Base-by-base conservation (phyloP, 2,113 vertebrate species). In the Engraulis encrasicolus region DNA sequence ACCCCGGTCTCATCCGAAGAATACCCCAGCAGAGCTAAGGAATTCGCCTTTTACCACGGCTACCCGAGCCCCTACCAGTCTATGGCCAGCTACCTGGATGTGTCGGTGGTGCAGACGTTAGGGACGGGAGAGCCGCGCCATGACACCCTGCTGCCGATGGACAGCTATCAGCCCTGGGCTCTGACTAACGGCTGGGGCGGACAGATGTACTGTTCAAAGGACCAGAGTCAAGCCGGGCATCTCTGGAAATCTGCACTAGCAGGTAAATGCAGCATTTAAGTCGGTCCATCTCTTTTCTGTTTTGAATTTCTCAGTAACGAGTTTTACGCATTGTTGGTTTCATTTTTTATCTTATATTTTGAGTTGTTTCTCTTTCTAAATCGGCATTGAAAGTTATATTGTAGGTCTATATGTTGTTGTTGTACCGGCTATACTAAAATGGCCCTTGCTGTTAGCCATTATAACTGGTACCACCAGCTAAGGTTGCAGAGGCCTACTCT, bases 141-240 rank as follows among this genome's bases (percentile, higher is more conserved):
- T 20, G 98, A 99, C 18, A 89, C 96, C 12, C 92, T 98, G 83
- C 91, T 98, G 45, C 97, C 97, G 4, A 94, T 98, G 95, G 97
- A 98, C 86, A 93, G 95, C 89, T 98, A 97, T 87, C 97, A 98
- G 90, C 96, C 98, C 18, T 99, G 98, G 98, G 93, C 96, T 85
- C 93, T 98, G 82, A 91, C 95, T 12, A 93, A 96, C 19, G 94
- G 96, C 85, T 99, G 98, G 98, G 95, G 95, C 79, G 90, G 96
- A 54, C 98, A 97, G 89, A 95, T 99, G 97, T 99, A 96, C 89
- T 98, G 97, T 87, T 95, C 96, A 87, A 98, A 97, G 78, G 97
- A 99, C 84, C 97, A 97, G 89, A 94, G 95, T 7, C 96, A 97
- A 85, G 87, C 96, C 0, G 96, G 96, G 0, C 95, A 96, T 90